Evolutionary conservation across 2,113 vertebrate species (phyloP), one percentile per base, ranked within the genome.

Genomic region (Megaptera novaeangliae): DNA sequence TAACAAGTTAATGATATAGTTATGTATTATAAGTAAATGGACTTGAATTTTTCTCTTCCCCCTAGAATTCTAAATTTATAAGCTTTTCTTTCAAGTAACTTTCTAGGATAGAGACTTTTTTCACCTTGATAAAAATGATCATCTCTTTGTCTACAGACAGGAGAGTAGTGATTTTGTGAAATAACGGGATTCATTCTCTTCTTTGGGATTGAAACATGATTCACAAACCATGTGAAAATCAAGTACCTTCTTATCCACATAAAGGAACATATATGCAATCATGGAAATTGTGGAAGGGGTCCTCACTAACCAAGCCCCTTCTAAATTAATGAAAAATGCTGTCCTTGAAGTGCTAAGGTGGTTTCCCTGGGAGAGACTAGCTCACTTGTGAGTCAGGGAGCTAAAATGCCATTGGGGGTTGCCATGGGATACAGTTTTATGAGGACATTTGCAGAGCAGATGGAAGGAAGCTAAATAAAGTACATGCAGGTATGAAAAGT

Each of bases 351-450:
- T 94, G 86, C 52, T 94, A 34, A 89, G 96, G 75, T 96, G 85
- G 64, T 92, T 97, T 94, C n/a, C 87, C 93, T 83, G 66, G 88
- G 94, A 97, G n/a, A 88, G 29, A 94, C 27, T 25, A 88, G 71
- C 85, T 98, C 86, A 49, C 55, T 2, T 66, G 87, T 95, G 93
- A 98, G 82, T 86, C 91, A 92, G 46, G n/a, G 96, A 95, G 34
- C 68, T 97, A 80, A 92, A 97, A 94, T 98, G 95, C 34, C 98
- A 97, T 92, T 94, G 91, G 34, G 57, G 88, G 98, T 99, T 99
- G 98, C 98, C 90, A 99, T 98, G 97, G 98, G 98, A 98, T 98
- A 98, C 98, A 66, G 96, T 91, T 98, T 98, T 98, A 97, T 91
- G 96, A 96, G 95, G 98, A 88, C 92, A 94, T 98, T 98, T 98